Conservation (phyloP, 2,113 vertebrate species). For the Salminus brasiliensis region DNA sequence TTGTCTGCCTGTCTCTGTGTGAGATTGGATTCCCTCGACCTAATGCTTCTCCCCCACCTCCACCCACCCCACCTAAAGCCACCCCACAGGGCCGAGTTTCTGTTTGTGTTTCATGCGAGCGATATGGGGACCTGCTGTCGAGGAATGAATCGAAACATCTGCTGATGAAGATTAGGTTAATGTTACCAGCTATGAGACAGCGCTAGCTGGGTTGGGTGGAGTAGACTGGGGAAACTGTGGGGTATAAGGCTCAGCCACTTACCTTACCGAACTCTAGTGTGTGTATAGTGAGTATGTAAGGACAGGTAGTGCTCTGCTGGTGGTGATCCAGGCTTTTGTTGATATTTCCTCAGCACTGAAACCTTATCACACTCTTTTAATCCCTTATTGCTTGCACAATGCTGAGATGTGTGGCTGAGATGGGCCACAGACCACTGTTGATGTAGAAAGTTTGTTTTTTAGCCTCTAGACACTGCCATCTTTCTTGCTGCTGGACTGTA, state of each 20-base stretch:
- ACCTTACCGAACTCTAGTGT: slow-evolving; percentile 6
- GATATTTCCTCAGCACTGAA: neutral
- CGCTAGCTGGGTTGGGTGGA: neutral
- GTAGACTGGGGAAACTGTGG: neutral
- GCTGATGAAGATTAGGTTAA: neutral
- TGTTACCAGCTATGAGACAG: slow-evolving; percentile 3
- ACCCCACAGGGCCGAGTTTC: neutral
- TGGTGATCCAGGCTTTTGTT: neutral
- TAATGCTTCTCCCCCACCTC: slow-evolving; percentile 9
- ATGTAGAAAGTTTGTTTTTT: slow-evolving; percentile 1
- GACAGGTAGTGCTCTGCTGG: neutral
- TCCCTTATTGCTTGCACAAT: neutral
- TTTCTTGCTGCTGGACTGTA: neutral
- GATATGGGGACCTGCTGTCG: slow-evolving; percentile 14
- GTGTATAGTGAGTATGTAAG: neutral
- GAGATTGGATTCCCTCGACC: slow-evolving; percentile 73
- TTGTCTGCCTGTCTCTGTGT: slow-evolving; percentile 73
- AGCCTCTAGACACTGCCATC: slow-evolving; percentile 1
- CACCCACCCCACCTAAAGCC: no score
- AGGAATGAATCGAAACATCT: slow-evolving; percentile 20
- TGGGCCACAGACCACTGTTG: neutral
- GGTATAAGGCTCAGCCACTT: neutral
- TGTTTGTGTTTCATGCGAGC: slow-evolving; percentile 16
- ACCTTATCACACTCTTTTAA: neutral
- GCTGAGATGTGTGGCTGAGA: neutral